These are phyloP conservation scores for Steatornis caripensis DNA, from an alignment of 2,113 vertebrate species.

Conservation along the genomic window DNA sequence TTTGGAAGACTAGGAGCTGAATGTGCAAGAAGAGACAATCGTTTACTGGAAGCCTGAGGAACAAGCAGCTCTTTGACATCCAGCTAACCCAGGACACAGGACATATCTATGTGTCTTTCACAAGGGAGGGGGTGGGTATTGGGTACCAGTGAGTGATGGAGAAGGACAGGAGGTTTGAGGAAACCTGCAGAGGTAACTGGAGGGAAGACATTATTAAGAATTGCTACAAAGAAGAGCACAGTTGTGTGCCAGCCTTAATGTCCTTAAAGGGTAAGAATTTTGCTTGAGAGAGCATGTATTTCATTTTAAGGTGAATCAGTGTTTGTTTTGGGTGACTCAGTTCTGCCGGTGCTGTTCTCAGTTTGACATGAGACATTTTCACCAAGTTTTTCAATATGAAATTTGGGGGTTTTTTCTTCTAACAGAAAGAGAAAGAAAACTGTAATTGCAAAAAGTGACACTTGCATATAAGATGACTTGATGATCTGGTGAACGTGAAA, in stretches of 20 bases:
- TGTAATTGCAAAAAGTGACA: background rate
- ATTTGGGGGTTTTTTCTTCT: background rate
- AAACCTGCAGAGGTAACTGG: background rate
- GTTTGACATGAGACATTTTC: background rate
- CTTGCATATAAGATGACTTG: background rate
- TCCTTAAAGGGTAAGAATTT: background rate
- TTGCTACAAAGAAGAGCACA: background rate
- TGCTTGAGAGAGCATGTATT: background rate
- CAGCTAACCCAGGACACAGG: background rate
- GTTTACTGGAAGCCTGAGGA: background rate
- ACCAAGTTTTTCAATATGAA: background rate
- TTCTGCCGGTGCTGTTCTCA: background rate
- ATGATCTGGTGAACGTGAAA: background rate
- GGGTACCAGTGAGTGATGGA: background rate
- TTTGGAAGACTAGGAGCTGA: background rate
- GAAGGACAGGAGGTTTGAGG: background rate
- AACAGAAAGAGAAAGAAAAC: background rate
- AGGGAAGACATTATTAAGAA: background rate
- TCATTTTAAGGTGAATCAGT: background rate
- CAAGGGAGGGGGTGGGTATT: background rate
- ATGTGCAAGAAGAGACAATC: background rate
- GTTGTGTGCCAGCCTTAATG: background rate
- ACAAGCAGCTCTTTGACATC: background rate
- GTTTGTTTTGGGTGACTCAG: background rate
- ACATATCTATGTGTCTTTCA: background rate